Percentiles rank a stretch among this genome's conserved stretches.
Conservation (phyloP, 2,888 invertebrate species). For the Acrobasis repandana region DNA sequence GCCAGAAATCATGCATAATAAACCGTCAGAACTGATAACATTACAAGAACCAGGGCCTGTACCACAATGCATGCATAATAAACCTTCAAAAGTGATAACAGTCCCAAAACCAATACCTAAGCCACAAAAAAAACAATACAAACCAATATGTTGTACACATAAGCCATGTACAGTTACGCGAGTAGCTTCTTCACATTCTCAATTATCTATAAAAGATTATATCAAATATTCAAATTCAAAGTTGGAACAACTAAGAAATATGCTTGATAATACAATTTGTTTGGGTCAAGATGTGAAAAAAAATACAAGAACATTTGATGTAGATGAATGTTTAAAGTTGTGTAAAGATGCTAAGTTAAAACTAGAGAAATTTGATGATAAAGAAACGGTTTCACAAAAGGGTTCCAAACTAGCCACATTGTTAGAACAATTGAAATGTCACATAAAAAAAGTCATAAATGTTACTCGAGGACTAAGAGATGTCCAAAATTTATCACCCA, state of each 20-base stretch:
- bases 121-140: background rate
- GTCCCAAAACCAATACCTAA: background rate
- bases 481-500: slow-evolving; percentile 10
- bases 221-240: background rate
- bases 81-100: slow-evolving; percentile 5
- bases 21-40: slow-evolving; percentile 6
- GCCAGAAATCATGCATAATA: background rate
- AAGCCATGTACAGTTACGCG: background rate
- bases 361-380: background rate
- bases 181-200: background rate
- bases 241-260: background rate
- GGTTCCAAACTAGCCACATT: slow-evolving; percentile 23
- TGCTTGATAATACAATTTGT: slow-evolving; percentile 1
- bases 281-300: background rate
- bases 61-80: background rate
- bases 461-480: slow-evolving; percentile 36
- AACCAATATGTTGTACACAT: background rate
- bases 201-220: background rate
- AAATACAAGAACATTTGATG: background rate
- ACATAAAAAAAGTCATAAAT: slow-evolving; percentile 37
- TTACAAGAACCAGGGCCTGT: slow-evolving; percentile 9
- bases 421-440: slow-evolving; percentile 38
- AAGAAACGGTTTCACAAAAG: background rate
- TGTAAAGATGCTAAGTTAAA: slow-evolving; percentile 2
- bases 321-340: background rate